Evolutionary conservation across 2,797 vertebrate genomes (phyloP), one percentile per base, ranked within the genome.

Genomic region (Melanotaenia trifasciata): DNA sequence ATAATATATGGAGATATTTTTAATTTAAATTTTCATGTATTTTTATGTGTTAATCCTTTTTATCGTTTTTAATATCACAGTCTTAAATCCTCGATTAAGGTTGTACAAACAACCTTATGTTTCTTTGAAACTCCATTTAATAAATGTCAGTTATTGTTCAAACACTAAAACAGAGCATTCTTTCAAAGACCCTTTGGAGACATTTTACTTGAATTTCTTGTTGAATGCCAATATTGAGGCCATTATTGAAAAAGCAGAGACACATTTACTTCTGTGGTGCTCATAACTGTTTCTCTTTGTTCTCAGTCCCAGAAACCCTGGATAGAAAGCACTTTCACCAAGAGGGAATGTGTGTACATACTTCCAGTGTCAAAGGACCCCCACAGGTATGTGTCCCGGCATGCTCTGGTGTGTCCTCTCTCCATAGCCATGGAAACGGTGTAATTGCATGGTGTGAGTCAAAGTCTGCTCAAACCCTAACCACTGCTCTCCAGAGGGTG

Each of bases 271-370:
- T 11, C 36, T 2, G 6, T 43, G 0, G 2, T 28, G 58, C 60
- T 90, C 35, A 81, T 56, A 61, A 30, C 59, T 66, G n/a, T 76
- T 76, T 83, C 40, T 84, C 68, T 92, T 24, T 91, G 91, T 94
- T 86, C 89, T 64, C 93, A 99, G 97, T 98, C 97, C 96, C 97
- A 99, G 96, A 99, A 98, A 98, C 96, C 98, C 95, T 99, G 98
- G 98, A 99, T 99, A 97, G 98, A 99, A 97, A 98, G 94, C 92
- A 97, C 97, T 95, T 98, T 99, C 95, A 97, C 95, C 89, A 99
- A 97, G 96, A 97, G 98, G 94, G 98, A 99, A 96, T 99, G 98
- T 94, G 96, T 97, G 73, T 98, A 99, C 90, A 98, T 99, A 93
- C 97, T 99, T 94, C 97, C 98, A 90, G 98, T 96, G 93, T 99